These are phyloP conservation scores for Aricia agestis DNA, from an alignment of 1,140 invertebrate species.

Conservation along the genomic window DNA sequence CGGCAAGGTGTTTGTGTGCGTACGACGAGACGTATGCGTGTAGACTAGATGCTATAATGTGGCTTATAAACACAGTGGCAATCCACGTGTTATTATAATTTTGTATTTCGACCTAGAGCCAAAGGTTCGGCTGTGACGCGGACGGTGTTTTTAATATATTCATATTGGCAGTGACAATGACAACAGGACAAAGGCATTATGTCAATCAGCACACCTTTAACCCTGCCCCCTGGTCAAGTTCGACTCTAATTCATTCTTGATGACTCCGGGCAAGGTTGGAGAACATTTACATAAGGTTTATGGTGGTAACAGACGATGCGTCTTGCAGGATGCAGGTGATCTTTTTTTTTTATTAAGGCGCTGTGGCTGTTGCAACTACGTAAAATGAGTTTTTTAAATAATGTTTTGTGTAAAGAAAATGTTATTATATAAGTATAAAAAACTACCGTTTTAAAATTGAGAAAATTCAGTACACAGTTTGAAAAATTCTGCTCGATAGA, in stretches of 20 bases:
- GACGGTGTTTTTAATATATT: neutral
- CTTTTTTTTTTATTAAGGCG: no score
- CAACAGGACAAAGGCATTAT: slow-evolving; percentile 33
- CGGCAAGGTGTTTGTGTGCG: no score
- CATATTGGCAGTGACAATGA: slow-evolving; percentile 27
- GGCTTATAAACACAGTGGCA: neutral
- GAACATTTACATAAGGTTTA: slow-evolving; percentile 62
- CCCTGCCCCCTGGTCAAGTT: slow-evolving; percentile 61
- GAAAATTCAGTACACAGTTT: no score
- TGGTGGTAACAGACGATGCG: neutral
- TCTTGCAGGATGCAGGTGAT: neutral
- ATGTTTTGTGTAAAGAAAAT: no score
- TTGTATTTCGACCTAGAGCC: neutral
- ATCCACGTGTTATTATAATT: neutral
- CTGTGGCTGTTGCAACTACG: no score
- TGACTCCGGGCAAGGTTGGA: slow-evolving; percentile 42
- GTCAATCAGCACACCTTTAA: slow-evolving; percentile 48
- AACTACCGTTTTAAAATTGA: no score
- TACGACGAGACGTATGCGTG: no score
- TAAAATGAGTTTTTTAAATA: no score
- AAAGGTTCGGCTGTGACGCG: neutral
- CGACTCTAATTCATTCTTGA: slow-evolving; percentile 59
- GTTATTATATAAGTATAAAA: no score
- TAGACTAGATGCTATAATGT: no score
- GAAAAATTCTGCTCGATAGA: no score